Evolutionary conservation across 2,888 invertebrate genomes (phyloP).

Genomic region (Aquatica leii): DNA sequence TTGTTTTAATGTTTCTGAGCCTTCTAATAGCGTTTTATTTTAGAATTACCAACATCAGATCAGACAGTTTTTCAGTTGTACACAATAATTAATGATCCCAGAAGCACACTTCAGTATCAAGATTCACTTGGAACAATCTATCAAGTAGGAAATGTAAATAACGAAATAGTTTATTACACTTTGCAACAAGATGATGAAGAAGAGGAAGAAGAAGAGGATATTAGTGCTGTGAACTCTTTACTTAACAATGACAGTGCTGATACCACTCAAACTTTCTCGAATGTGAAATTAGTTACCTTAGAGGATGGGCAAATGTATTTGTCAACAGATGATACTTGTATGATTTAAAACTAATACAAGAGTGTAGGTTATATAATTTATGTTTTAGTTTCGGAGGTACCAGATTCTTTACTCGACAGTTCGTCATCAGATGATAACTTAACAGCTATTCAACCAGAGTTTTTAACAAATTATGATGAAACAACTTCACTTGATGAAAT

Average conservation of each 20-base stretch:
- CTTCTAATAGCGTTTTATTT: too few species aligned
- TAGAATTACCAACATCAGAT: conserved; percentile 30
- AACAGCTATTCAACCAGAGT: conserved; percentile 29
- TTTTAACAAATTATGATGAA: conserved; percentile 25
- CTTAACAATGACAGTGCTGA: conserved; percentile 12
- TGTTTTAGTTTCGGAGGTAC: neutral
- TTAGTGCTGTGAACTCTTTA: conserved; percentile 38
- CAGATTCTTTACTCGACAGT: neutral
- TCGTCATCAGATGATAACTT: conserved; percentile 34
- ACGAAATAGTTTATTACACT: conserved; percentile 25
- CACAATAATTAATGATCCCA: conserved; percentile 43
- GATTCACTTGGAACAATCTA: conserved; percentile 17
- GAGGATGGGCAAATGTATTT: conserved; percentile 46
- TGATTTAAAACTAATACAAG: too few species aligned
- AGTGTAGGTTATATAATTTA: too few species aligned
- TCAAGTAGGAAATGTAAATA: conserved; percentile 36
- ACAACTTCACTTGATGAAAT: conserved; percentile 18
- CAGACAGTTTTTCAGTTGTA: conserved; percentile 46
- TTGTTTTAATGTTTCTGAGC: too few species aligned
- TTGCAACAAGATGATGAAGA: conserved; percentile 49
- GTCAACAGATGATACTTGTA: conserved; percentile 29
- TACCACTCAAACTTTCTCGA: conserved; percentile 21
- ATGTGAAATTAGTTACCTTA: conserved; percentile 44
- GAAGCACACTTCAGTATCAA: conserved; percentile 7
- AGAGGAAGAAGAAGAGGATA: conserved; percentile 48